Evolutionary conservation across 2,888 invertebrate genomes (phyloP).

Genomic region (Rhaphigaster nebulosa): DNA sequence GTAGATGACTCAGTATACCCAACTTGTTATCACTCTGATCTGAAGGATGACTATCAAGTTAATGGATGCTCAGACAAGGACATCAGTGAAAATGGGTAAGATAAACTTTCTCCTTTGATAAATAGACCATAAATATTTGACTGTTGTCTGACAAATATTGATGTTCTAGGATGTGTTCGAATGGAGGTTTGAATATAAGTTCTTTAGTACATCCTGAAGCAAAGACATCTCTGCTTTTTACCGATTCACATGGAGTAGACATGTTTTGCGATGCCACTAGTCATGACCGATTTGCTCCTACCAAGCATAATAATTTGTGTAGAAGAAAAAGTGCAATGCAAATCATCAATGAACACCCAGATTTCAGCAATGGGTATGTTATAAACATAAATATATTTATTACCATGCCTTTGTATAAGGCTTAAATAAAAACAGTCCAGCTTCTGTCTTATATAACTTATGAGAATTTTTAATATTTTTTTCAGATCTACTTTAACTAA

Average conservation of each 20-base stretch:
- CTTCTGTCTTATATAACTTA: background rate
- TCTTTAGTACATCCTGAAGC: conserved; percentile 70
- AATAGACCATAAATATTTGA: background rate
- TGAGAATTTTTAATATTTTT: background rate
- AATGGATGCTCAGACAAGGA: conserved; percentile 73
- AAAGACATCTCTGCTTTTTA: conserved; percentile 72
- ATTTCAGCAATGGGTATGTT: conserved; percentile 70
- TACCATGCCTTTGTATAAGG: background rate
- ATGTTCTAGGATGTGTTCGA: conserved; percentile 61
- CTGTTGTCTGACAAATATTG: background rate
- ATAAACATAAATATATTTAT: background rate
- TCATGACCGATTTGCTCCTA: conserved; percentile 76
- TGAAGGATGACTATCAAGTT: conserved; percentile 69
- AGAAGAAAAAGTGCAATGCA: conserved; percentile 74
- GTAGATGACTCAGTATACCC: conserved; percentile 74
- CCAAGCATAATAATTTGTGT: conserved; percentile 78
- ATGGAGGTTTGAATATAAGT: conserved; percentile 62
- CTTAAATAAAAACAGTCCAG: background rate
- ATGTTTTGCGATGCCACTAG: conserved; percentile 76
- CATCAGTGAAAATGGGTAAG: conserved; percentile 71
- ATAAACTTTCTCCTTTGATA: conserved; percentile 40
- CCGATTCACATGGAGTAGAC: conserved; percentile 71
- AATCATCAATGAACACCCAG: conserved; percentile 72
- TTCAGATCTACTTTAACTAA: conserved; percentile 66
- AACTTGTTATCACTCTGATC: conserved; percentile 71